Evolutionary conservation across 2,888 invertebrate species (phyloP).

Genomic region (Abscondita cerata): DNA sequence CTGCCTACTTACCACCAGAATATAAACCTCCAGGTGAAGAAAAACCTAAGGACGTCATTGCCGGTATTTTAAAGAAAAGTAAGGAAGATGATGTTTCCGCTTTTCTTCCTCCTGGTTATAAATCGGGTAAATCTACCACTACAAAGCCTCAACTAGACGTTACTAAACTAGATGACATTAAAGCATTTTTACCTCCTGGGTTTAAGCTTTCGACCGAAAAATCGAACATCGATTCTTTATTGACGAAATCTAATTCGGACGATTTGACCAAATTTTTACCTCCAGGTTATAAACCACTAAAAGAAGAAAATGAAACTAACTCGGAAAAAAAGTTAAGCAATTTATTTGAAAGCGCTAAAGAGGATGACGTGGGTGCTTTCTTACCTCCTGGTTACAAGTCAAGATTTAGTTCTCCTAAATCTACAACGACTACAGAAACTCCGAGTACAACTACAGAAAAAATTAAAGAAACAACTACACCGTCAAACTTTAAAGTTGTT

Average conservation of each 20-base stretch:
- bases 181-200: constrained; percentile 69
- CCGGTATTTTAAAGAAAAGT: constrained; percentile 60
- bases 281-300: constrained; percentile 67
- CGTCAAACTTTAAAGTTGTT: constrained; percentile 69
- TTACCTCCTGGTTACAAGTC: constrained; percentile 72
- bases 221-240: constrained; percentile 54
- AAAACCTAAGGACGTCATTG: constrained; percentile 43
- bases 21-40: constrained; percentile 50
- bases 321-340: constrained; percentile 58
- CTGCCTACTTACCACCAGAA: constrained; percentile 58
- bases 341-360: constrained; percentile 59
- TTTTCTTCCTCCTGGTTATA: constrained; percentile 73
- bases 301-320: constrained; percentile 49
- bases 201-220: constrained; percentile 49
- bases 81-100: constrained; percentile 66
- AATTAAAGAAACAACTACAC: constrained; percentile 51
- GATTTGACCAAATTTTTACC: constrained; percentile 69
- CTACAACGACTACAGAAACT: constrained; percentile 15
- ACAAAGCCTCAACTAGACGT: constrained; percentile 27
- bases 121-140: constrained; percentile 46
- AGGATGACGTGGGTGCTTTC: constrained; percentile 66
- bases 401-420: constrained; percentile 19
- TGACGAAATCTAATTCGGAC: constrained; percentile 62
- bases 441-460: constrained; percentile 28
- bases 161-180: constrained; percentile 60